phyloP scores from a whole-genome alignment of 2,888 invertebrate genomes.

The Dilophus febrilis region DNA sequence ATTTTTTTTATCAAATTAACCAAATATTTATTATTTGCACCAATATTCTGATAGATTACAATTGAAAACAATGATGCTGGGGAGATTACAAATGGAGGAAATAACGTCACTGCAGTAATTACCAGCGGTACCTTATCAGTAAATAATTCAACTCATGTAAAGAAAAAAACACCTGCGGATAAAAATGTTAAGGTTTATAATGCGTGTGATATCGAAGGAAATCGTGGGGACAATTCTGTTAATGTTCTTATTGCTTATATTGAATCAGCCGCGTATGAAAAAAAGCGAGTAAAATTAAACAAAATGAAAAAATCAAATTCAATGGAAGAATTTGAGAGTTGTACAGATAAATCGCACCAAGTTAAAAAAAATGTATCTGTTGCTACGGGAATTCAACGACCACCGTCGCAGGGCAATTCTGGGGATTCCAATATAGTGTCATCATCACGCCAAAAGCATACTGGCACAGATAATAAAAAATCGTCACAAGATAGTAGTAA shows the following conservation, averaged over 20 bases:
- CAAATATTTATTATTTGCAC: no score
- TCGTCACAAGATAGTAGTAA: neutral
- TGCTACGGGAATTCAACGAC: conserved; percentile 17
- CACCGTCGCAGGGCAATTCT: conserved; percentile 15
- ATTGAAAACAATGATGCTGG: no score
- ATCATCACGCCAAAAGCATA: no score
- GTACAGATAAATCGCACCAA: conserved; percentile 54
- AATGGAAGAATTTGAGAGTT: conserved; percentile 58
- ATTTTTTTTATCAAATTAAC: no score
- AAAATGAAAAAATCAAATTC: conserved; percentile 54
- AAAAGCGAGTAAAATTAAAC: conserved; percentile 18
- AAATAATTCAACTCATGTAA: no score
- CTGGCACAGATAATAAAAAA: no score
- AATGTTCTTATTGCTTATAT: conserved; percentile 64
- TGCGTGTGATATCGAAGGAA: conserved; percentile 53
- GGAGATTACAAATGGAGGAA: no score
- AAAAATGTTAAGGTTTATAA: conserved; percentile 25
- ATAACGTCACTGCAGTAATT: no score
- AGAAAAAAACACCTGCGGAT: conserved; percentile 37
- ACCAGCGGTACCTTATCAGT: no score
- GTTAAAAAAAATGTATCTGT: conserved; percentile 31
- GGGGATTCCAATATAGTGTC: conserved; percentile 19
- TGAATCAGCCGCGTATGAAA: conserved; percentile 45
- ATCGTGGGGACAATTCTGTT: conserved; percentile 60
- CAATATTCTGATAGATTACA: no score